Evolutionary conservation across 2,113 vertebrate species (phyloP).

Genomic region (Nesogale talazaci): DNA sequence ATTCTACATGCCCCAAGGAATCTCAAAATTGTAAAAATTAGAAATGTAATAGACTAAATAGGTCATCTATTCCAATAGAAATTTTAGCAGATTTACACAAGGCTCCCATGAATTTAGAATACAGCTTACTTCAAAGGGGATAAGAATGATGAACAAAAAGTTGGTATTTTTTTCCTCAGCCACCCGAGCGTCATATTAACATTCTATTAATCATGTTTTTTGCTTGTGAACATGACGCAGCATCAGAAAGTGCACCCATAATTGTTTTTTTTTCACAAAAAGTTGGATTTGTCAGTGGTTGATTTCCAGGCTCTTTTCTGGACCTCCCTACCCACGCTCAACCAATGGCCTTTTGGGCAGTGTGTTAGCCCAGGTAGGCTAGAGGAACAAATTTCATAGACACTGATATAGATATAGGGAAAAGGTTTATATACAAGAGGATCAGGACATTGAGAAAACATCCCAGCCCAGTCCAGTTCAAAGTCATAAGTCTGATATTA

Average conservation of each 20-base stretch:
- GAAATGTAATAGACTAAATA: conserved; percentile 77
- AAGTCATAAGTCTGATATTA: too few relatives aligned
- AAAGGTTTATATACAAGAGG: too few relatives aligned
- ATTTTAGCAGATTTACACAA: conserved; percentile 74
- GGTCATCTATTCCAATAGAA: conserved; percentile 80
- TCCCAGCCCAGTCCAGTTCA: too few relatives aligned
- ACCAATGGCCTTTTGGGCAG: neutral
- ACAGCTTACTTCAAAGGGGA: conserved; percentile 69
- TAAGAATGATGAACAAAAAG: conserved; percentile 69
- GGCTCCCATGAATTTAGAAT: conserved; percentile 75
- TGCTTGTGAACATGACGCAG: conserved; percentile 66
- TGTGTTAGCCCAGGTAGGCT: too few relatives aligned
- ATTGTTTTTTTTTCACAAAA: conserved; percentile 57
- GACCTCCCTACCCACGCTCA: neutral
- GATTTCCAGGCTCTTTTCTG: conserved; percentile 17
- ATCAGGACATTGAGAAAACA: too few relatives aligned
- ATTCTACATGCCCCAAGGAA: conserved; percentile 77
- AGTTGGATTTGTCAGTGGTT: conserved; percentile 43
- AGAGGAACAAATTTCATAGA: too few relatives aligned
- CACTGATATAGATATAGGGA: too few relatives aligned
- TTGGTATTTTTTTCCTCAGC: conserved; percentile 45
- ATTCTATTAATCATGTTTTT: conserved; percentile 69
- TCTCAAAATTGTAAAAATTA: conserved; percentile 69
- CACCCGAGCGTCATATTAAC: conserved; percentile 55
- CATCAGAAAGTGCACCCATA: conserved; percentile 17